Evolutionary conservation across 2,797 vertebrate genomes (phyloP), one percentile per base, ranked within the genome.

Genomic region (Peromyscus eremicus): DNA sequence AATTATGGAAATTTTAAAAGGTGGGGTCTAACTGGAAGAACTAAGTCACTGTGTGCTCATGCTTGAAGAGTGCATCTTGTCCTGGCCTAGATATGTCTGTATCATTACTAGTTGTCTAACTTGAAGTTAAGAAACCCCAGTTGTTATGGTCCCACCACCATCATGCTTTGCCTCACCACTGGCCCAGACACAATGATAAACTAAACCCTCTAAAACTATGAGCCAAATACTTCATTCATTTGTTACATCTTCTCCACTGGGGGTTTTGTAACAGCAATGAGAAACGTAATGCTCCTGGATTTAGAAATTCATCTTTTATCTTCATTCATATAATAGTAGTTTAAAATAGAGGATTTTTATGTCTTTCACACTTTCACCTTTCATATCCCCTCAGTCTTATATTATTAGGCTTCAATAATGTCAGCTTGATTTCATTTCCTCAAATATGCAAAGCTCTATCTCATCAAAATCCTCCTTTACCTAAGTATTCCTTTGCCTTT

Each of bases 261-360:
- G 16, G 32, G 16, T 32, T 60, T 60, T 43, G 5, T 32, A 29
- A 43, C 25, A 32, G 10, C n/a, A 88, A 32, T 43, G 7, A 32
- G 27, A 75, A 40, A 60, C 21, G 0, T 32, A 60, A 75, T 75
- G 60, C 5, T 43, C 27, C 11, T 4, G 6, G 14, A 32, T 27
- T 88, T 75, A 46, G 21, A 29, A 95, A 82, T 87, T 34, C 40
- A 68, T 88, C 68, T 83, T 94, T 90, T 91, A 94, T 83, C 70
- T 96, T 94, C 25, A 95, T 92, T 92, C 71, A 92, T 91, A 92
- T 82, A 85, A 76, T 62, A 25, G 79, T 19, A 10, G 85, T 91
- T 93, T 92, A 29, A 83, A 95, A 75, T 70, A 91, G 17, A 68
- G 64, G 5, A 5, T 60, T 60, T 37, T 94, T 43, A 75, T 57